Evolutionary conservation across 2,113 vertebrate genomes (phyloP).

Genomic region (Cyprinodon variegatus): DNA sequence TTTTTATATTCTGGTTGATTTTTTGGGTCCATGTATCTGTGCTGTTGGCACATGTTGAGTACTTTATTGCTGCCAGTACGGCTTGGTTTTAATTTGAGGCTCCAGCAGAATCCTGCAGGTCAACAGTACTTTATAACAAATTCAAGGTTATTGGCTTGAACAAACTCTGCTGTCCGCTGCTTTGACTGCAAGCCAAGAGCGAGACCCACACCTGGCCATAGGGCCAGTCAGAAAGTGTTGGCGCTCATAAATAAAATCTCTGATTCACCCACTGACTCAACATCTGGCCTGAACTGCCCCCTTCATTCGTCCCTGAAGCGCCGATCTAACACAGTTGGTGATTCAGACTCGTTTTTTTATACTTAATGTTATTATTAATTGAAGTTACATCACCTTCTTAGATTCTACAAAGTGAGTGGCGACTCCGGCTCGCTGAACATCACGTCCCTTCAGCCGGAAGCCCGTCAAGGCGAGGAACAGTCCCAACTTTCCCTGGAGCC

Average conservation of each 20-base stretch:
- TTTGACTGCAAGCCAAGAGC: constrained; percentile 32
- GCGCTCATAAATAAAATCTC: constrained; percentile 14
- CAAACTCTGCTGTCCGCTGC: constrained; percentile 29
- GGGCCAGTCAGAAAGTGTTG: not conserved
- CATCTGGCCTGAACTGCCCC: not conserved
- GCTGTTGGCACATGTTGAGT: too few species aligned
- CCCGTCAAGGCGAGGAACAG: constrained; percentile 91
- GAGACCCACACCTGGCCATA: constrained; percentile 30
- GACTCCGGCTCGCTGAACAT: constrained; percentile 88
- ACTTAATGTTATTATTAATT: too few species aligned
- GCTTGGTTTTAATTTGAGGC: constrained; percentile 7
- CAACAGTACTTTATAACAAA: not conserved
- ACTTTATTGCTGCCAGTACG: not conserved
- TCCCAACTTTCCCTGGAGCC: constrained; percentile 88
- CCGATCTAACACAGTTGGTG: not conserved
- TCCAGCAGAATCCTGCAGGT: not conserved
- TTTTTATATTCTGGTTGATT: too few species aligned
- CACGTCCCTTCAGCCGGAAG: constrained; percentile 90
- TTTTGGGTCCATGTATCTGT: not conserved
- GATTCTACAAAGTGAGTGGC: constrained; percentile 94
- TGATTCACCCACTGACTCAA: constrained; percentile 30
- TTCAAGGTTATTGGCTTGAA: constrained; percentile 30
- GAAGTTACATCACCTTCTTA: constrained; percentile 79
- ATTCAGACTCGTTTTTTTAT: too few species aligned
- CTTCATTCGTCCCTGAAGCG: not conserved